Evolutionary conservation across 2,888 invertebrate genomes (phyloP), one percentile per base, ranked within the genome.

Genomic region (Hoplodrina blanda): DNA sequence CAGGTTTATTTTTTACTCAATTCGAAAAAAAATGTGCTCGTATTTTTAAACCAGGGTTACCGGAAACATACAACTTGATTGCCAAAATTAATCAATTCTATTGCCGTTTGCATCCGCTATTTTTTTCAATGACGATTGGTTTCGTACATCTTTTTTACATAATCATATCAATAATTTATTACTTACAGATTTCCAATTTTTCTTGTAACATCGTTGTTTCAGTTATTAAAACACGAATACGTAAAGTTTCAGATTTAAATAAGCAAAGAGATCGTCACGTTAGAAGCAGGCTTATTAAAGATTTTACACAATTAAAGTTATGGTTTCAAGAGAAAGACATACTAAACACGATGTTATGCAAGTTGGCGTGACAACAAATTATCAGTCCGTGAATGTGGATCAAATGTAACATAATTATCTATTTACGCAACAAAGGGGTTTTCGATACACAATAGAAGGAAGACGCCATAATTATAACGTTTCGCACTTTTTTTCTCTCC

Each of bases 361-460:
- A 83, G 68, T 57, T 82, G 60, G 78, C 82, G 83, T 88, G 88
- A 86, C 85, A 82, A 82, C 75, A 67, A 83, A 77, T 81, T 77
- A 87, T 76, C 85, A 87, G 76, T 76, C 85, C 85, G 83, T 86
- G 80, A 84, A 88, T 89, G 80, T 85, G 74, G 83, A 87, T 86
- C 83, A 85, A 79, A 84, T 78, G 66, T 69, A 80, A 78, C 75
- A 62, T 77, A 67, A 74, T 69, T 73, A 79, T 54, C 19, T 52
- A 61, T 79, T 81, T 71, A 83, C 87, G 84, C 87, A 89, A 90
- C 88, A 87, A 87, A 87, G 79, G 82, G 73, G 82, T 81, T 84
- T 81, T 81, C 77, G 79, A 82, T 80, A 77, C 69, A 73, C 76
- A 76, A 81, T 78, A 73, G 71, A 70, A 85, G 85, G 86, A 89